These are phyloP conservation scores for Zaprionus camerounensis DNA, from an alignment of 1,140 invertebrate species.

Conservation along the genomic window DNA sequence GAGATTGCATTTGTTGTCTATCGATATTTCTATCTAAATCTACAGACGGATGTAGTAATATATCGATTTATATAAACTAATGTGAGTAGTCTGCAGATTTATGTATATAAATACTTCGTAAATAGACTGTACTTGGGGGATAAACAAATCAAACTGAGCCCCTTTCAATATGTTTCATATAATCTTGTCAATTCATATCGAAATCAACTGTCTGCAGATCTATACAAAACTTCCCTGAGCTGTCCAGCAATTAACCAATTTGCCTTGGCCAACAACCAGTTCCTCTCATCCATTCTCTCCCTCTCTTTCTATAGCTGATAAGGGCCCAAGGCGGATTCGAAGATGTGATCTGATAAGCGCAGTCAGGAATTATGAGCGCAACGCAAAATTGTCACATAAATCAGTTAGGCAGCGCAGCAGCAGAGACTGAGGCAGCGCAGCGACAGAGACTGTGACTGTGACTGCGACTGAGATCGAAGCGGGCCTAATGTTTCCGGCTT, in stretches of 20 bases:
- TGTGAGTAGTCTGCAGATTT: too few relatives aligned
- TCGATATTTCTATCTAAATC: too few relatives aligned
- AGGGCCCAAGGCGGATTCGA: conserved; percentile 11
- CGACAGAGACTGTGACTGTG: neutral
- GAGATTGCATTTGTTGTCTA: too few relatives aligned
- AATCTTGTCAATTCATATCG: too few relatives aligned
- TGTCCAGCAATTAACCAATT: neutral
- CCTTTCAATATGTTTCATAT: too few relatives aligned
- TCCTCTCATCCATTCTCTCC: neutral
- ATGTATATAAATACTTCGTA: too few relatives aligned
- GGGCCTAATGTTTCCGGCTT: conserved; percentile 33
- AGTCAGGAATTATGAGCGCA: conserved; percentile 39
- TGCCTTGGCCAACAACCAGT: conserved; percentile 12
- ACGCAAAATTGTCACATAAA: conserved; percentile 48
- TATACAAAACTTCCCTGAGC: neutral
- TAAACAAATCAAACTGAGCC: too few relatives aligned
- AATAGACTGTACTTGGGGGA: too few relatives aligned
- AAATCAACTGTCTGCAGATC: too few relatives aligned
- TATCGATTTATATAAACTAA: too few relatives aligned
- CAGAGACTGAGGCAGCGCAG: conserved; percentile 9
- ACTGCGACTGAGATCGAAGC: conserved; percentile 34
- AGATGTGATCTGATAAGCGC: conserved; percentile 36
- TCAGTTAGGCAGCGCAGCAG: conserved; percentile 15
- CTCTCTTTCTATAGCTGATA: conserved; percentile 1
- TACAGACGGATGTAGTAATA: too few relatives aligned